Percentiles rank a stretch among this genome's conserved stretches.
These are phyloP conservation scores for Drosophila melanocephala DNA, from an alignment of 2,888 invertebrate species.

Conservation along the genomic window DNA sequence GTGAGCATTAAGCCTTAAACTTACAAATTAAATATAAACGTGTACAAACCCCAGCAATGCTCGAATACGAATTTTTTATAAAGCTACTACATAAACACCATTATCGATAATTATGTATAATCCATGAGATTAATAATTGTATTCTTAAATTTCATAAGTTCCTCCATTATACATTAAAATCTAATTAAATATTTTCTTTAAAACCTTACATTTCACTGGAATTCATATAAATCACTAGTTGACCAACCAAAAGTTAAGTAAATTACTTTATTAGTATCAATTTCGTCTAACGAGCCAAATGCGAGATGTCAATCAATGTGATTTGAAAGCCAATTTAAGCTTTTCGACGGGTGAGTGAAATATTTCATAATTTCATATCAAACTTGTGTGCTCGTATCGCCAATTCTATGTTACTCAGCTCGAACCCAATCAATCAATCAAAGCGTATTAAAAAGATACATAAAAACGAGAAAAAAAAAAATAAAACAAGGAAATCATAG, in stretches of 20 bases:
- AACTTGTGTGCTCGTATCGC: constrained; percentile 36
- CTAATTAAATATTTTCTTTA: not conserved
- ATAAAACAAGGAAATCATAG: constrained; percentile 24
- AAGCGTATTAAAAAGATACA: constrained; percentile 58
- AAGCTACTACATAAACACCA: not conserved
- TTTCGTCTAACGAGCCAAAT: constrained; percentile 35
- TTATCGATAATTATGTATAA: not conserved
- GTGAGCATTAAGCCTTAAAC: not conserved
- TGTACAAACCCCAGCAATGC: not conserved
- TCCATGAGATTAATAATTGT: not conserved
- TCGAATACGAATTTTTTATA: not conserved
- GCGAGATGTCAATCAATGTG: constrained; percentile 62
- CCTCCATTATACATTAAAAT: not conserved
- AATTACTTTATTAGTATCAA: constrained; percentile 40
- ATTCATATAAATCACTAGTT: not conserved
- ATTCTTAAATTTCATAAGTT: not conserved
- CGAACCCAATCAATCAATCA: constrained; percentile 73
- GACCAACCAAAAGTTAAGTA: constrained; percentile 1
- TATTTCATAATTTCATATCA: constrained; percentile 53
- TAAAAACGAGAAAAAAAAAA: not conserved
- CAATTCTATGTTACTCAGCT: constrained; percentile 56
- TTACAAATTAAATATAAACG: not conserved
- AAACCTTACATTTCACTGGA: not conserved
- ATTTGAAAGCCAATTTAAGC: constrained; percentile 47
- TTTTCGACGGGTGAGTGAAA: constrained; percentile 27